Conservation (phyloP, 2,888 invertebrate genomes). For the Gasteruption jaculator region DNA sequence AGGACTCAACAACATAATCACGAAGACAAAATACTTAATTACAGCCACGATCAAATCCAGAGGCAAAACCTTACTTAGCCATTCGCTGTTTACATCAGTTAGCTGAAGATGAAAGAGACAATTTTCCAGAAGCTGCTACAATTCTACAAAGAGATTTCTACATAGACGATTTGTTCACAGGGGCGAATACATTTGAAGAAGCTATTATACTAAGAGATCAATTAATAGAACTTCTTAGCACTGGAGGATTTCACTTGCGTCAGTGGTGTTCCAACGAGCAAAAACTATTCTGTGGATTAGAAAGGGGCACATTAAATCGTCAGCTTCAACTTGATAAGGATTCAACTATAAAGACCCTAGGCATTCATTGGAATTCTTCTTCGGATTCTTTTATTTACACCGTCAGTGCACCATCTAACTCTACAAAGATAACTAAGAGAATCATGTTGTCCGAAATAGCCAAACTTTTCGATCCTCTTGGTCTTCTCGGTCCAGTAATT, state of each 20-base stretch:
- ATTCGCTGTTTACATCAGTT: constrained; percentile 18
- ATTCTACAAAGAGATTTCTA: constrained; percentile 19
- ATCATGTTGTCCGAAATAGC: constrained; percentile 22
- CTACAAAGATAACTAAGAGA: constrained; percentile 20
- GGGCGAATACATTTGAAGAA: constrained; percentile 14
- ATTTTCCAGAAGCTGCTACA: constrained; percentile 11
- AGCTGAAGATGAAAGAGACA: constrained; percentile 15
- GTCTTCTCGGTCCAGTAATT: constrained; percentile 26
- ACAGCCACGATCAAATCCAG: too few species aligned
- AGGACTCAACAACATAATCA: too few species aligned
- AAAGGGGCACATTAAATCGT: background rate
- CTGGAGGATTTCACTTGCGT: constrained; percentile 15
- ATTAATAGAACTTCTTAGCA: constrained; percentile 10
- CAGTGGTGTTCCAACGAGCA: constrained; percentile 21
- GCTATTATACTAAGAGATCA: constrained; percentile 13
- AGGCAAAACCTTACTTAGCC: constrained; percentile 20
- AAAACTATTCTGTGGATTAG: background rate
- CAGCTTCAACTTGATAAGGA: background rate
- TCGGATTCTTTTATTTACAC: background rate
- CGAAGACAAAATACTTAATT: too few species aligned
- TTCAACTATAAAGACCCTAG: background rate
- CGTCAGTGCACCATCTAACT: too few species aligned
- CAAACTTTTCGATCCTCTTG: constrained; percentile 26
- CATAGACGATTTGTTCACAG: constrained; percentile 19
- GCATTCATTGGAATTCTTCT: background rate